Evolutionary conservation across 2,113 vertebrate species (phyloP).

Genomic region (Lanius ludovicianus): DNA sequence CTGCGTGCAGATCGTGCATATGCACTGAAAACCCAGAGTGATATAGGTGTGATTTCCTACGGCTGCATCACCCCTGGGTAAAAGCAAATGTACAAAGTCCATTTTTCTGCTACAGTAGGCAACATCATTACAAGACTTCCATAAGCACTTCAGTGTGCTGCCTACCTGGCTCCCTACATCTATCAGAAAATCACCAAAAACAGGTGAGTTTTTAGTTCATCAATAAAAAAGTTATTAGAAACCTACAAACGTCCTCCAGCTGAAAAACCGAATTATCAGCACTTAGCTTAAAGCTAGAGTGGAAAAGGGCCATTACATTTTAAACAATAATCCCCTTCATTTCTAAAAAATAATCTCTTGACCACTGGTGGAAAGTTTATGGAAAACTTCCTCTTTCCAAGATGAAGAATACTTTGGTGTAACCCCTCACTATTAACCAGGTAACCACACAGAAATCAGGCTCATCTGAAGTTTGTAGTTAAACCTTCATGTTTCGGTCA

Average conservation of each 20-base stretch:
- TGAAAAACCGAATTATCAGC: neutral
- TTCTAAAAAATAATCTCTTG: neutral
- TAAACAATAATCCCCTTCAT: neutral
- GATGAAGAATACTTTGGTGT: neutral
- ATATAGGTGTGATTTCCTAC: neutral
- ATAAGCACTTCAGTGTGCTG: neutral
- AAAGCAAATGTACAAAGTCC: rapidly evolving
- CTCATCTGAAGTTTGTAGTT: neutral
- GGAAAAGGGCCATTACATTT: rapidly evolving
- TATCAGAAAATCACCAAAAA: neutral
- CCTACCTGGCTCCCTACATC: rapidly evolving
- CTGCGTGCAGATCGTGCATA: rapidly evolving
- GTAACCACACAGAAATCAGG: neutral
- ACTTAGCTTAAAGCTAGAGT: neutral
- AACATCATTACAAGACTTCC: neutral
- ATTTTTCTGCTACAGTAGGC: neutral
- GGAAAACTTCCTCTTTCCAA: neutral
- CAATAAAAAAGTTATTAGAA: neutral
- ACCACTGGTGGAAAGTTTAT: rapidly evolving
- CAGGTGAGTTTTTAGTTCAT: rapidly evolving
- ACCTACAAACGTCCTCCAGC: neutral
- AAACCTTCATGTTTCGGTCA: neutral
- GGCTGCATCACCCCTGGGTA: rapidly evolving
- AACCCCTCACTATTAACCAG: neutral
- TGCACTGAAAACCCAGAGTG: rapidly evolving